phyloP scores from a whole-genome alignment of 2,113 vertebrate genomes.

The Capricornis sumatraensis region DNA sequence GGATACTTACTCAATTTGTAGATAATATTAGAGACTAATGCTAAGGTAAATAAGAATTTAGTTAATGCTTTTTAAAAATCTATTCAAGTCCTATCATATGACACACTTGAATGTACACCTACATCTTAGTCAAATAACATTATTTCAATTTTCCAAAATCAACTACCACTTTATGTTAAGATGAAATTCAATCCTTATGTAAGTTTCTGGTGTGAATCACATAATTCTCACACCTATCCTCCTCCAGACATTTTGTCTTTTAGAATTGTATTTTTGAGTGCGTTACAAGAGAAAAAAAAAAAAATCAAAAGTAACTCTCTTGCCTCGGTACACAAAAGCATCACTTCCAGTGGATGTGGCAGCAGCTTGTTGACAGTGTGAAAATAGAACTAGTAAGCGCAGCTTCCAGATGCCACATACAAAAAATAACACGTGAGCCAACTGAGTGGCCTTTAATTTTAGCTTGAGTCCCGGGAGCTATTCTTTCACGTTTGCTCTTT shows the following conservation, averaged over 20 bases:
- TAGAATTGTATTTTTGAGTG: slow-evolving; percentile 38
- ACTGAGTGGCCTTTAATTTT: neutral
- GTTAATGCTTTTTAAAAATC: neutral
- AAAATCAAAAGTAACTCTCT: neutral
- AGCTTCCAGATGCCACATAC: slow-evolving; percentile 46
- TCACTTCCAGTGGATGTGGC: slow-evolving; percentile 2
- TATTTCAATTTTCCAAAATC: slow-evolving; percentile 24
- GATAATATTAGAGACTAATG: neutral
- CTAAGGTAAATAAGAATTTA: slow-evolving; percentile 10
- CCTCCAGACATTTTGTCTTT: slow-evolving; percentile 36
- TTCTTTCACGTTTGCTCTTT: neutral
- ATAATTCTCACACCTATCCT: slow-evolving; percentile 24
- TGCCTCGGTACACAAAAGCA: slow-evolving; percentile 41
- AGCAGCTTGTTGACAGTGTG: slow-evolving; percentile 56
- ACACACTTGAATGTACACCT: neutral
- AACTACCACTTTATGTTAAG: neutral
- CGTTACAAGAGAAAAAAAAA: slow-evolving; percentile 32
- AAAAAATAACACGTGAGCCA: slow-evolving; percentile 40
- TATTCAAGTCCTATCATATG: neutral
- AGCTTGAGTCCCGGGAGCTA: neutral
- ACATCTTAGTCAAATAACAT: neutral
- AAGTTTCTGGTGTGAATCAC: slow-evolving; percentile 41
- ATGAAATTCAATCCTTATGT: slow-evolving; percentile 45
- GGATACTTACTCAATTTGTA: neutral
- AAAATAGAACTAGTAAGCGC: slow-evolving; percentile 40